phyloP scores from a whole-genome alignment of 2,113 vertebrate genomes.

The Rhegmatorhina hoffmannsi region DNA sequence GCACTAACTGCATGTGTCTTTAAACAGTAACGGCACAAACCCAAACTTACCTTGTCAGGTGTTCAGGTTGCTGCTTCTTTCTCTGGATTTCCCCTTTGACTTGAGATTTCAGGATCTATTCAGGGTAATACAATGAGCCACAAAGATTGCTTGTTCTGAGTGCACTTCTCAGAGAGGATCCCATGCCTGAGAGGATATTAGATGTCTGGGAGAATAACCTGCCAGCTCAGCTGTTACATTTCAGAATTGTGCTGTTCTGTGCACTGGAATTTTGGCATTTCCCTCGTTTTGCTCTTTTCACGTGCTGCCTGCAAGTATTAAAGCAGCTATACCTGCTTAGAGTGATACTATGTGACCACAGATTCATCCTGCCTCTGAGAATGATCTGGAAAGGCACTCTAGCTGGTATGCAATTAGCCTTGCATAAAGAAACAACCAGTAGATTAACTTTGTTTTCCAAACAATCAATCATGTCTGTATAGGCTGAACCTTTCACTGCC shows the following conservation, averaged over 20 bases:
- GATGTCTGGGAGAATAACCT: background rate
- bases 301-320: background rate
- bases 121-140: background rate
- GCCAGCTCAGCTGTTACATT: background rate
- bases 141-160: background rate
- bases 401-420: conserved; percentile 39
- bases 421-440: conserved; percentile 13
- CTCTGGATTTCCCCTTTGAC: background rate
- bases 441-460: conserved; percentile 42
- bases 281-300: background rate
- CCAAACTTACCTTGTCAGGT: background rate
- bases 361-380: conserved; percentile 5
- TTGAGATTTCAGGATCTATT: background rate
- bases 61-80: background rate
- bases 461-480: background rate
- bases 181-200: background rate
- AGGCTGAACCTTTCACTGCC: background rate
- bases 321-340: background rate
- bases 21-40: background rate
- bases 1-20: background rate
- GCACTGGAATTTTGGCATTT: background rate
- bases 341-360: conserved; percentile 49
- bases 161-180: background rate
- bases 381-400: background rate
- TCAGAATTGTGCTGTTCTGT: background rate